Base-by-base conservation (phyloP, 2,113 vertebrate genomes). In the Gobius niger region DNA sequence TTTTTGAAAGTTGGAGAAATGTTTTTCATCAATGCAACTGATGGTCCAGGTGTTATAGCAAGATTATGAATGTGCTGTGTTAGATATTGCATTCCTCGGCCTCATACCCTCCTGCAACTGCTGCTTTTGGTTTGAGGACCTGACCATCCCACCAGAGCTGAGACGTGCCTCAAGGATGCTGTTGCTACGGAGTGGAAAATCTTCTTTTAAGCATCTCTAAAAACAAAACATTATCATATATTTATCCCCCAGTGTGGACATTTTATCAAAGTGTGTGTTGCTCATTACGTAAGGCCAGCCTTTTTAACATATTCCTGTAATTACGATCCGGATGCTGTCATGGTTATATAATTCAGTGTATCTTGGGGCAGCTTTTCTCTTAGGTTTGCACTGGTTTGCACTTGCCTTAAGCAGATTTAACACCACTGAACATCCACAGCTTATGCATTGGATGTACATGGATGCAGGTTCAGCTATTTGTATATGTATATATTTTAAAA, bases 41-140 rank as follows among this genome's bases (percentile, higher is more conserved):
- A 1, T 34, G 24, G 24, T 4, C 24, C 24, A 34, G 24, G 5
- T 34, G 24, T 4, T 34, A 34, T 34, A 34, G 24, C 24, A 34
- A 34, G 0, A 34, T 34, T 34, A 34, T 34, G 24, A 34, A 34
- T 34, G 24, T 34, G 24, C 5, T 34, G 24, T 34, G 24, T 34
- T 34, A 34, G 24, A 34, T 34, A 34, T 34, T 34, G 24, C 44
- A 7, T 46, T 46, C 10, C 44, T 95, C 67, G 96, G 96, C 83
- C 95, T 97, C 70, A 95, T 96, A 89, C 95, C 95, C 41, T 94
- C 91, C 83, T 96, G 95, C 76, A 87, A 56, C 75, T 98, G 24
- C 74, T 93, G 68, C 96, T 92, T 96, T 75, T 94, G 94, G 13
- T 65, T 84, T 73, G 91, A 86, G 81, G 95, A 96, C 19, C 93